Evolutionary conservation across 2,113 vertebrate species (phyloP), one percentile per base, ranked within the genome.

Genomic region (Hyla sarda): DNA sequence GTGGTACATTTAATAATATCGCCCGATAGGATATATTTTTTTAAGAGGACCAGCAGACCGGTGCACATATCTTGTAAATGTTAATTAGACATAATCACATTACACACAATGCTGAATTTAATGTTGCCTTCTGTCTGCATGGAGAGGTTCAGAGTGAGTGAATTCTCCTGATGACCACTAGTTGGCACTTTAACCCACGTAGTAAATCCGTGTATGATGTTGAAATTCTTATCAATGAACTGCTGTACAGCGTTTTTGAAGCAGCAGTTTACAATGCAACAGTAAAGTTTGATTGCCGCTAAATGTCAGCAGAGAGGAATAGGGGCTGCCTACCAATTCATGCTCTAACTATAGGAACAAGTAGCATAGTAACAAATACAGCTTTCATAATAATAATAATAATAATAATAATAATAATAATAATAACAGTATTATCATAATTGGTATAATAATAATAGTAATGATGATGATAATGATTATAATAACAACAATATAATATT

Each of bases 211-310:
- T n/a, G 28, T 41, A 5, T 62, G 56, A 21, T 84, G 82, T 58
- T 47, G 10, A 58, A 73, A 72, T 73, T 76, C 76, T 77, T 85
- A 78, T 85, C 83, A 85, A 85, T 86, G 77, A 73, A 72, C 47
- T 80, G 2, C 37, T 56, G 30, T 72, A 14, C 50, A 45, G 14
- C 23, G 71, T 47, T 73, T 34, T 4, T 8, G 30, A 28, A 58
- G 50, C 47, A 69, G 58, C 23, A 1, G 56, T 60, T 60, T 80
- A 80, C 77, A 65, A 45, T 60, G 58, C 12, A 9, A 23, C 45
- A 52, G 48, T 41, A 54, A 56, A 37, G 82, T 54, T 37, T 72
- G 21, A 72, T 83, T 37, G 11, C 2, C 54, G 47, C 65, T 82
- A 41, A 32, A 65, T 34, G 71, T 47, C 2, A 16, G 71, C 7